A percentile compares a stretch with the other conserved stretches of the same genome.
Conservation (phyloP, 2,797 vertebrate genomes). For the Liparis tanakae region DNA sequence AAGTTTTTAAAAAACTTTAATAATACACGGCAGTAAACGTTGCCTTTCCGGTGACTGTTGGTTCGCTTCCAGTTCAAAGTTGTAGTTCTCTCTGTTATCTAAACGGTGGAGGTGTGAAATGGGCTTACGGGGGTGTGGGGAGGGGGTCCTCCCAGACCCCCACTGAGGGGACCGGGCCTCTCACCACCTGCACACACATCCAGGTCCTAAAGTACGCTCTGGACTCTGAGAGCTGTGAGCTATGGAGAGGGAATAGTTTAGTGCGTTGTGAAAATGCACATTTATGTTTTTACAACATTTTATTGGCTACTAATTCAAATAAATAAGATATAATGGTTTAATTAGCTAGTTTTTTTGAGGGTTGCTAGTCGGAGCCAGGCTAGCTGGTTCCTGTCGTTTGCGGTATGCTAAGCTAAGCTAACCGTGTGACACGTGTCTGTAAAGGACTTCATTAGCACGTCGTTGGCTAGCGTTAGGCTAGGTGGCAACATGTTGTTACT, state of each 20-base stretch:
- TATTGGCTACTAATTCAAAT: neutral
- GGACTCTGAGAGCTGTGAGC: constrained; percentile 14
- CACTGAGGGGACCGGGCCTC: constrained; percentile 53
- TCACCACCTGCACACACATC: constrained; percentile 45
- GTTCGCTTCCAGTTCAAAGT: neutral
- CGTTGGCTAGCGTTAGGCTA: neutral
- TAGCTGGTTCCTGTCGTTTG: neutral
- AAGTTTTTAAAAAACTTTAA: neutral
- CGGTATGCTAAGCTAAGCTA: neutral
- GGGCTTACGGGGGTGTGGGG: constrained; percentile 19
- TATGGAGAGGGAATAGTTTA: neutral
- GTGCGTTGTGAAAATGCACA: neutral
- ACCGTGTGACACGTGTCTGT: neutral
- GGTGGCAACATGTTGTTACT: neutral
- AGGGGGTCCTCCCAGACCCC: constrained; percentile 41
- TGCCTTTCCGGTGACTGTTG: neutral
- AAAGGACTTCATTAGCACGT: neutral
- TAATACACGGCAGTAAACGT: neutral
- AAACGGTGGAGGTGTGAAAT: constrained; percentile 6
- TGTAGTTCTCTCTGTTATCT: neutral
- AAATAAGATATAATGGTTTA: neutral
- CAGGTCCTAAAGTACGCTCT: neutral
- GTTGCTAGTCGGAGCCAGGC: neutral
- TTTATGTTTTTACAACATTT: neutral
- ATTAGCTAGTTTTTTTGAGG: neutral